Conservation (phyloP, 2,797 vertebrate species). For the Halcyon chelicuti region DNA sequence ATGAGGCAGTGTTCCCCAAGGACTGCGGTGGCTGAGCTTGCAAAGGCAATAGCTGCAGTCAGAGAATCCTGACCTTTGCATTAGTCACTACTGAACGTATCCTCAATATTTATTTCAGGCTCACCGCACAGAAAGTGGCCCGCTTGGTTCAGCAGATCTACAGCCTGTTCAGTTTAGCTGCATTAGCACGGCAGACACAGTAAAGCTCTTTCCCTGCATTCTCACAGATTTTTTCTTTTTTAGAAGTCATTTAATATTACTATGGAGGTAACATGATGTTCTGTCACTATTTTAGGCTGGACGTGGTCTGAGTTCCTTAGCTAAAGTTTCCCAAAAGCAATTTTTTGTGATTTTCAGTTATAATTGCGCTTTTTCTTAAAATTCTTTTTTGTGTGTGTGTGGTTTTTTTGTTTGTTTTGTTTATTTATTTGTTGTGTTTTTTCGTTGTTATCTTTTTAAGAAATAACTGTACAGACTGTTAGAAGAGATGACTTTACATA, state of each 20-base stretch:
- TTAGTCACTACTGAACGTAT: background rate
- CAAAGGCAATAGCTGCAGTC: slow-evolving; percentile 11
- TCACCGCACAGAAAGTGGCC: background rate
- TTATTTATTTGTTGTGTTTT: background rate
- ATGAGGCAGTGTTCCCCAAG: background rate
- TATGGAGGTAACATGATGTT: background rate
- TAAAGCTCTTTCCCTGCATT: background rate
- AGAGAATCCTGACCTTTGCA: slow-evolving; percentile 14
- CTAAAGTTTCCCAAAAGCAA: background rate
- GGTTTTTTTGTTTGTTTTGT: fast-evolving
- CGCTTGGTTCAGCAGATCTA: slow-evolving; percentile 24
- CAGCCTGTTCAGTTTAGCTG: background rate
- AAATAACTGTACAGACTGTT: background rate
- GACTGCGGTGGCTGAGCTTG: background rate
- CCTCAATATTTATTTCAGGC: slow-evolving; percentile 18
- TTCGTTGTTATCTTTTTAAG: background rate
- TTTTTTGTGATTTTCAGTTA: background rate
- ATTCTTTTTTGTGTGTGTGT: background rate
- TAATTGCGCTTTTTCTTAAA: background rate
- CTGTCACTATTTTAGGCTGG: slow-evolving; percentile 5
- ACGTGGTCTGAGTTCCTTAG: background rate
- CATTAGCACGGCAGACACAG: background rate
- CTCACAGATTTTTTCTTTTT: background rate
- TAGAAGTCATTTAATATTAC: background rate
- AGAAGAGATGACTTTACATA: background rate